Base-by-base conservation (phyloP, 1,140 invertebrate genomes). In the Aradophagus sp. region DNA sequence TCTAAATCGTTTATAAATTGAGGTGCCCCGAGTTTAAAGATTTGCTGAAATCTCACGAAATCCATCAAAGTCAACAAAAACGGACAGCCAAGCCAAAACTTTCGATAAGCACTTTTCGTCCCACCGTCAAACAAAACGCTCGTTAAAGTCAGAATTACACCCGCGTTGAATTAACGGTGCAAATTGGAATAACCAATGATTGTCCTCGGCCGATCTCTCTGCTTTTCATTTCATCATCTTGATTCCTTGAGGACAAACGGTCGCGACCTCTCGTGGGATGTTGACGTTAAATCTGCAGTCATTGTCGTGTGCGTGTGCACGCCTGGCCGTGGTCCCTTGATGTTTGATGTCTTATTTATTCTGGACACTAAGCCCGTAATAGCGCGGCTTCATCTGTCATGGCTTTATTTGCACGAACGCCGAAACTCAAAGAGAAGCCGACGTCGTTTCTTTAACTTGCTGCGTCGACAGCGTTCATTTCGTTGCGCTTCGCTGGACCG, bases 321-420 rank as follows among this genome's bases (percentile, higher is more conserved):
- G 41, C 52, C 68, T 68, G 45, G 31, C 63, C 74, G 38, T 73
- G 52, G 56, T 53, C 23, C 74, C 81, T 82, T 81, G 23, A 50
- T 66, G 78, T 81, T 80, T 83, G 80, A 84, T 80, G 80, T 83
- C 80, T 83, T 84, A 81, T 81, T 84, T 81, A 77, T 66, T 56
- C 41, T 50, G 31, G 31, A 52, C 47, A 42, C 14, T 29, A 17
- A 53, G 29, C 56, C 53, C 35, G 45, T 35, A 65, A 65, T 53
- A 67, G 62, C 63, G 8, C 6, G 44, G 52, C 36, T 56, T 50
- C 19, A 78, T 75, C 74, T 76, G 76, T 79, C 77, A 77, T 58
- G 61, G 53, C 67, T 81, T 81, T 82, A 81, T 84, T 84, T 82
- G 76, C 58, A 74, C 68, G 74, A 71, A 45, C 42, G 29, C 44